Percentiles rank a stretch among this genome's conserved stretches.
Conservation (phyloP, 2,888 invertebrate species). For the Polyploca ridens region DNA sequence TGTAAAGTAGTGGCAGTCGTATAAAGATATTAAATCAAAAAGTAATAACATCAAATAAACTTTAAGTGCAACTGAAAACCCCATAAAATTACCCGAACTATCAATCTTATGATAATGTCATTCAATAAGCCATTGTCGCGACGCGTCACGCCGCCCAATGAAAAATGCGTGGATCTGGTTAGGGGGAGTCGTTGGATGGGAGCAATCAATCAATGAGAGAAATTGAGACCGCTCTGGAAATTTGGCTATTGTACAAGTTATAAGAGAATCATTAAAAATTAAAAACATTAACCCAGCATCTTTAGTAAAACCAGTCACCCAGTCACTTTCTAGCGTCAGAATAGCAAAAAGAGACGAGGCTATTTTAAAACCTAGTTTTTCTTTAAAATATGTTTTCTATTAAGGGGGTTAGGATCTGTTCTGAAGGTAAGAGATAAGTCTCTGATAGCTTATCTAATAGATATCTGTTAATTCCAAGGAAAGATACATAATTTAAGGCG, state of each 20-base stretch:
- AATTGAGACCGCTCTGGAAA: conserved; percentile 55
- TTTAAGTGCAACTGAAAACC: background rate
- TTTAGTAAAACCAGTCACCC: too few species aligned
- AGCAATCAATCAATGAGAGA: conserved; percentile 61
- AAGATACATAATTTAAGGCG: too few species aligned
- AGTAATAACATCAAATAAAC: background rate
- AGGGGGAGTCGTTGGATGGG: conserved; percentile 34
- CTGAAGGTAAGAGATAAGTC: too few species aligned
- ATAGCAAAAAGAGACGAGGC: too few species aligned
- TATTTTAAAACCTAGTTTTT: too few species aligned
- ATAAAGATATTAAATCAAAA: background rate
- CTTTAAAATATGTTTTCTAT: too few species aligned
- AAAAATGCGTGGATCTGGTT: conserved; percentile 57
- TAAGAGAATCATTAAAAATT: conserved; percentile 18
- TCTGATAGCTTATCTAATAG: too few species aligned
- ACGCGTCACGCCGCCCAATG: conserved; percentile 43
- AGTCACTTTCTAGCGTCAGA: too few species aligned
- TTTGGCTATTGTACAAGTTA: conserved; percentile 30
- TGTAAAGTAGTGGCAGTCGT: too few species aligned
- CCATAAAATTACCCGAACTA: conserved; percentile 46
- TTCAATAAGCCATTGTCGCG: conserved; percentile 57
- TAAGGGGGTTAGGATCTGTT: too few species aligned
- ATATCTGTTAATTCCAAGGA: too few species aligned
- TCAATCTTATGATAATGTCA: conserved; percentile 44
- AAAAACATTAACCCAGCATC: too few species aligned